A percentile compares a stretch with the other conserved stretches of the same genome.
Evolutionary conservation across 2,113 vertebrate genomes (phyloP).

Genomic region (Megalops atlanticus): DNA sequence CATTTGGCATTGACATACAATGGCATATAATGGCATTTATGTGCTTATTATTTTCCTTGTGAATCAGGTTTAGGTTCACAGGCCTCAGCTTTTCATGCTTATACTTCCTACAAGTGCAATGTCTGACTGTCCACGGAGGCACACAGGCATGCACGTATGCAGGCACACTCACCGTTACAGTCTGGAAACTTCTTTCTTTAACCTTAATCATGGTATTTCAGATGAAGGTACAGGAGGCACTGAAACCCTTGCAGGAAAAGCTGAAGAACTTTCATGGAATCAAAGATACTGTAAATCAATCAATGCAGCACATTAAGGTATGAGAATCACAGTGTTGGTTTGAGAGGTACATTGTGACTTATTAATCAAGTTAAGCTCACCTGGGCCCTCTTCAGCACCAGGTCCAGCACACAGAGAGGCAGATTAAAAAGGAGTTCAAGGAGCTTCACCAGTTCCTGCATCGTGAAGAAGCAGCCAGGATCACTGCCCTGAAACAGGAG

Average conservation of each 20-base stretch:
- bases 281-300: background rate
- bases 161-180: background rate
- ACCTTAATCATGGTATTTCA: constrained; percentile 28
- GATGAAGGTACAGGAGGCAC: constrained; percentile 9
- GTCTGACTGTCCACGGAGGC: no score
- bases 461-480: constrained; percentile 39
- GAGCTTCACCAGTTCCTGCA: constrained; percentile 38
- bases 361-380: background rate
- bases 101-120: no score
- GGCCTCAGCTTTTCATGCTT: no score
- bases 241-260: constrained; percentile 26
- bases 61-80: no score
- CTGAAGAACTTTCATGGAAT: background rate
- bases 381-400: constrained; percentile 36
- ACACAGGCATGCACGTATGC: no score
- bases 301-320: constrained; percentile 31
- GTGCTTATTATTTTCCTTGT: no score
- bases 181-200: background rate
- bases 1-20: no score
- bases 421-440: constrained; percentile 37
- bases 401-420: constrained; percentile 44
- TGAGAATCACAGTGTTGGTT: background rate
- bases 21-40: no score
- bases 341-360: background rate
- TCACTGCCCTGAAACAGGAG: constrained; percentile 38